Evolutionary conservation across 2,113 vertebrate species (phyloP).

Genomic region (Myotis lucifugus): DNA sequence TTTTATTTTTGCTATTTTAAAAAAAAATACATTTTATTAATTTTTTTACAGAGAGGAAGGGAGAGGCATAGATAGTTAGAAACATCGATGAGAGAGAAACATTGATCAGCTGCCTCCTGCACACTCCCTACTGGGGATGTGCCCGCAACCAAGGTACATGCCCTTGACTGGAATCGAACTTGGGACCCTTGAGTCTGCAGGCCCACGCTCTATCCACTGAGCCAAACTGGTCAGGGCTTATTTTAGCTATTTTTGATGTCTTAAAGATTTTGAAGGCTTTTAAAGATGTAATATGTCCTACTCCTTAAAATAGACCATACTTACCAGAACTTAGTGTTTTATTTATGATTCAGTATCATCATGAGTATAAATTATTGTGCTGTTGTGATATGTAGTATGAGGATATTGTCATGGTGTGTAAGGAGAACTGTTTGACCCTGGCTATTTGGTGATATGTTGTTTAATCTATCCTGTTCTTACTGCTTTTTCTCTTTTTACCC

Average conservation of each 20-base stretch:
- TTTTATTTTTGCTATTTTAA: constrained; percentile 19
- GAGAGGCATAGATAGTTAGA: too few species aligned
- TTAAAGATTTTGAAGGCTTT: constrained; percentile 5
- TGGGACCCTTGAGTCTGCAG: too few species aligned
- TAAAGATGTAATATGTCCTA: background rate
- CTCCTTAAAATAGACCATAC: constrained; percentile 9
- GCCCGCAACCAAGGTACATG: too few species aligned
- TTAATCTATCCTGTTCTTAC: constrained; percentile 51
- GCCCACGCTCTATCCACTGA: too few species aligned
- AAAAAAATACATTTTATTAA: too few species aligned
- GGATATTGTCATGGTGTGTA: background rate
- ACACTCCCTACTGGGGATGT: too few species aligned
- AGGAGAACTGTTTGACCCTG: constrained; percentile 6
- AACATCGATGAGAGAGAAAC: too few species aligned
- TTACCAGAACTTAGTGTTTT: constrained; percentile 32
- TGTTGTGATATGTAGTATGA: background rate
- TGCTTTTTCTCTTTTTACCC: constrained; percentile 5
- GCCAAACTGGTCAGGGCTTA: background rate
- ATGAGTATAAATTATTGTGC: constrained; percentile 54
- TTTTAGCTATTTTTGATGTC: constrained; percentile 2
- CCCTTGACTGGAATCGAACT: too few species aligned
- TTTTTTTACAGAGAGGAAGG: too few species aligned
- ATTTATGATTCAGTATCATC: constrained; percentile 34
- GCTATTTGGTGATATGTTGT: background rate
- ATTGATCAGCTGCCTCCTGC: too few species aligned